Evolutionary conservation across 2,797 vertebrate species (phyloP), one percentile per base, ranked within the genome.

Genomic region (Lepilemur septentrionalis): DNA sequence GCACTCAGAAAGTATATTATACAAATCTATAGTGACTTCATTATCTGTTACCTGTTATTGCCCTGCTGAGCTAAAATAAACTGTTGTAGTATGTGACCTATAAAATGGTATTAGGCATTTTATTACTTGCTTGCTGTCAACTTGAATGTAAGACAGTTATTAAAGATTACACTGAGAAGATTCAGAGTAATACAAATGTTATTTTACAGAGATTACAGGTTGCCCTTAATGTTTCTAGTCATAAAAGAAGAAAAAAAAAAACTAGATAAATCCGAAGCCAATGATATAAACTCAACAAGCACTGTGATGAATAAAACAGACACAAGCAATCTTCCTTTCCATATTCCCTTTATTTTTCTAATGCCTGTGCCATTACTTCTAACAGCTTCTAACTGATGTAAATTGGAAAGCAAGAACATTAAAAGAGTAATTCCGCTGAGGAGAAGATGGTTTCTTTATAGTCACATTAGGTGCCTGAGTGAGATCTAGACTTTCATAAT

Each of bases 41-140:
- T 98, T 98, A 97, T 92, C 93, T 96, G 48, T 96, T 96, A 93
- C 15, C 23, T 97, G 75, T 79, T 80, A 93, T 96, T 98, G 67
- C 91, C 96, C 88, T 97, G 94, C 94, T 97, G 86, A 95, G 48
- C 94, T 97, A 97, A 98, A 98, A 97, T 97, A 98, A 98, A 96
- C 91, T 95, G 61, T 95, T 2, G 0, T 98, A 95, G 97, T 97
- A 85, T 3, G 57, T 98, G 97, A 98, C 95, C 97, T 97, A 70
- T 97, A 98, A 97, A 98, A 91, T 89, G 86, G n/a, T 91, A 96
- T 97, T 98, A 98, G 61, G 22, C 46, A 82, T 98, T 98, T 98
- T 98, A 97, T 98, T 98, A 93, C 95, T 91, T 97, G 93, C 83
- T 98, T 97, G 78, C 93, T 97, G 91, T 96, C 96, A 92, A 67